These are phyloP conservation scores for Augochlora pura DNA, from an alignment of 1,140 invertebrate genomes.

Conservation along the genomic window DNA sequence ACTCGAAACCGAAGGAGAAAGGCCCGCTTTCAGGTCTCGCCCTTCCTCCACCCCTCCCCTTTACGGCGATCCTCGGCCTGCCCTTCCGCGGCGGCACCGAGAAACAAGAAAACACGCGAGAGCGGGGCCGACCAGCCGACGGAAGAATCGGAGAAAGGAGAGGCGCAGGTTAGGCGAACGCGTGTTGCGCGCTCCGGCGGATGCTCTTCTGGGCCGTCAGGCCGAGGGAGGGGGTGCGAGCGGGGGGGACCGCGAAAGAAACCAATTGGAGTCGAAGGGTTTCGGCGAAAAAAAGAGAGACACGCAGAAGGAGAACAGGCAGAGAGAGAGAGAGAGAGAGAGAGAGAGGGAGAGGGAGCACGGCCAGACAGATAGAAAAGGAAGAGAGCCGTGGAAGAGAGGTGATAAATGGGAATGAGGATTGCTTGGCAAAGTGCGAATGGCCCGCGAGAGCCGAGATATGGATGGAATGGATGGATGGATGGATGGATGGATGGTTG, in stretches of 20 bases:
- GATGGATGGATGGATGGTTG: constrained; percentile 54
- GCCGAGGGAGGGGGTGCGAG: not conserved
- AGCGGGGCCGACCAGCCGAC: not conserved
- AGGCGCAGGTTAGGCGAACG: not conserved
- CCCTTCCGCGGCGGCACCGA: constrained; percentile 38
- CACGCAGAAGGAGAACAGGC: constrained; percentile 39
- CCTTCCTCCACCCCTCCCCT: not conserved
- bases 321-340: too few relatives aligned
- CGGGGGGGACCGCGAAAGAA: constrained; percentile 58
- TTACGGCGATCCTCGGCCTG: not conserved
- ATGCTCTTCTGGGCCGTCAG: not conserved
- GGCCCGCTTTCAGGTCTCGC: constrained; percentile 31
- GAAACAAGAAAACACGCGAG: constrained; percentile 54
- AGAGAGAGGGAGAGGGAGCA: too few relatives aligned
- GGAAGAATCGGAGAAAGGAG: constrained; percentile 12
- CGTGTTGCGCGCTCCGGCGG: constrained; percentile 20
- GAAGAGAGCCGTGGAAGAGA: constrained; percentile 63
- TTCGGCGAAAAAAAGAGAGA: constrained; percentile 50
- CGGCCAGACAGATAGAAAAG: constrained; percentile 62
- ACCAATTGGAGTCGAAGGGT: constrained; percentile 70
- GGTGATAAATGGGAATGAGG: constrained; percentile 77
- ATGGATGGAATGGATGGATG: constrained; percentile 58
- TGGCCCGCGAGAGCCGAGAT: constrained; percentile 62
- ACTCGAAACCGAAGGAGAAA: constrained; percentile 2
- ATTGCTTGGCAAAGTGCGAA: constrained; percentile 76